These are phyloP conservation scores for Alcis repandata DNA, from an alignment of 2,888 invertebrate genomes.

Conservation along the genomic window DNA sequence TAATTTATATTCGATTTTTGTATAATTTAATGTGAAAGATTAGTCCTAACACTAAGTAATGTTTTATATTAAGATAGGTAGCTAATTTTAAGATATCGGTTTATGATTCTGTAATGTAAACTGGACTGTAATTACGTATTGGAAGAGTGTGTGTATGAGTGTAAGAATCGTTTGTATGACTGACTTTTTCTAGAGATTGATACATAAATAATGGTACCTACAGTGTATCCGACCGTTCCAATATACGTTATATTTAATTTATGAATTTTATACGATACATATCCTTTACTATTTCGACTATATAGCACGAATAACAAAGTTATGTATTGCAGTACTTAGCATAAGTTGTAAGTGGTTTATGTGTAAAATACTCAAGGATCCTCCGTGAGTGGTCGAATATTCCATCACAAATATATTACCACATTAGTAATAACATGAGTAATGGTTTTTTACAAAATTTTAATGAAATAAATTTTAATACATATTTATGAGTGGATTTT, in stretches of 20 bases:
- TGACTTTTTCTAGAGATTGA: constrained; percentile 33
- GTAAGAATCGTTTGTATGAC: constrained; percentile 18
- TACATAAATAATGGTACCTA: constrained; percentile 36
- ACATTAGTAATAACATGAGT: constrained; percentile 76
- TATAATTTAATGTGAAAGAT: constrained; percentile 47
- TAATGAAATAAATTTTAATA: constrained; percentile 75
- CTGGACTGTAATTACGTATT: constrained; percentile 74
- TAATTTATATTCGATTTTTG: constrained; percentile 49
- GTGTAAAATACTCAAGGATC: constrained; percentile 71
- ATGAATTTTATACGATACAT: constrained; percentile 55
- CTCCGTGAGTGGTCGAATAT: constrained; percentile 67
- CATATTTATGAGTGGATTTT: constrained; percentile 59
- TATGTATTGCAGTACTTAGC: constrained; percentile 42
- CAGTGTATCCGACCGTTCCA: constrained; percentile 35
- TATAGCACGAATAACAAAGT: constrained; percentile 47
- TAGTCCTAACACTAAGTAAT: constrained; percentile 60
- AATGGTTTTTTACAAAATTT: constrained; percentile 76
- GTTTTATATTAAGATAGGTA: constrained; percentile 50
- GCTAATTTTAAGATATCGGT: constrained; percentile 65
- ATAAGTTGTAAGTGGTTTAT: constrained; percentile 39
- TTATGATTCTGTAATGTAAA: constrained; percentile 78
- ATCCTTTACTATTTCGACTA: constrained; percentile 50
- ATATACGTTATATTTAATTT: constrained; percentile 54
- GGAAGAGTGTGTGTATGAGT: constrained; percentile 57
- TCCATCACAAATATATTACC: constrained; percentile 83